Base-by-base conservation (phyloP, 2,113 vertebrate species). In the Rallus limicola region DNA sequence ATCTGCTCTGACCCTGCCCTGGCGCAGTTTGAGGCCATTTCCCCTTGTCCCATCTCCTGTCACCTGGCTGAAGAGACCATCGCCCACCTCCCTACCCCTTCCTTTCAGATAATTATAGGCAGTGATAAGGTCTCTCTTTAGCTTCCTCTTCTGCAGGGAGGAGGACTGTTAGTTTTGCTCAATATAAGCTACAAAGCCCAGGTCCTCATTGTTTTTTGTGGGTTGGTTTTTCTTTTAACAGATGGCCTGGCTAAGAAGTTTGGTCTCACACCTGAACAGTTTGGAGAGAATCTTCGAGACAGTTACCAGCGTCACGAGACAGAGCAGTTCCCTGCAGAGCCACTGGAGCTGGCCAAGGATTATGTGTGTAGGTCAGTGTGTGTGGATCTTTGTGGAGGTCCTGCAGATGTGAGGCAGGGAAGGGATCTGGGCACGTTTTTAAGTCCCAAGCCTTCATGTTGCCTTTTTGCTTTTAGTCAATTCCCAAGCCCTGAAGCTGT, bases 281-380 rank as follows among this genome's bases (percentile, higher is more conserved):
- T 99, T 97, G 99, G 99, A 77, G 99, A 99, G 94, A 99, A 99
- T 82, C 98, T 99, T 55, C 98, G 99, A 80, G 99, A 99, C 97
- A 99, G 99, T 95, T 99, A 99, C 97, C 99, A 99, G 91, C 98
- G 99, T 68, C 99, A 99, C 0, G 99, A 99, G 96, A 99, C 99
- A 0, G 99, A 99, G 96, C 99, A 99, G 97, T 99, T 99, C 91
- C 99, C 99, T 2, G 99, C 99, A 4, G 99, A 99, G 96, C 99
- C 99, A 5, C 90, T 99, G 74, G 99, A 99, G 95, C 97, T 99
- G 95, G 99, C 99, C 71, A 99, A 99, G 97, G 99, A 99, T 95
- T 99, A 99, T 2, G 98, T 99, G 40, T 99, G 99, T 98, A 99
- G 98, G 99, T 99, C 93, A 95, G 94, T 85, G 24, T 85, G 24